Evolutionary conservation across 64 coral and sea anemone genomes (phyloP).

Genomic region (Dendrophyllia cribrosa): DNA sequence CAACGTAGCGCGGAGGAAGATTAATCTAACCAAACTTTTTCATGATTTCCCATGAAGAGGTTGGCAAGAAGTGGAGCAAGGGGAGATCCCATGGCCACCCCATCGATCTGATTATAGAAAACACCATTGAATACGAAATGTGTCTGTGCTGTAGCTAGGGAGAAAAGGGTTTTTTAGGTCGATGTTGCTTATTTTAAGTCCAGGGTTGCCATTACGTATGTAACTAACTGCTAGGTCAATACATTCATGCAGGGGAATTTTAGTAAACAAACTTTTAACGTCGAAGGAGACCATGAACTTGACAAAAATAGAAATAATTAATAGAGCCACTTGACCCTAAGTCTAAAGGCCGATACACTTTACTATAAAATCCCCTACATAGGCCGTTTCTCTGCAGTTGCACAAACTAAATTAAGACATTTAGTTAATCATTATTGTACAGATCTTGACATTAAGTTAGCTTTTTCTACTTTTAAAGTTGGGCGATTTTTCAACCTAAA

Average conservation of each 20-base stretch:
- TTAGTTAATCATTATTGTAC: no score
- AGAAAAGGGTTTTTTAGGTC: conserved; percentile 18
- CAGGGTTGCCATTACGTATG: background rate
- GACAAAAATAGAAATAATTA: background rate
- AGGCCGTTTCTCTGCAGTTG: no score
- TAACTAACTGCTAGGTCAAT: conserved; percentile 14
- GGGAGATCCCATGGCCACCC: conserved; percentile 41
- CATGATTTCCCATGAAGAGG: no score
- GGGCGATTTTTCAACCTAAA: no score
- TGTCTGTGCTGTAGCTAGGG: no score
- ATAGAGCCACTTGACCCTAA: no score
- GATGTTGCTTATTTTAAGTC: background rate
- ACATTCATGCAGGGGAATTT: conserved; percentile 24
- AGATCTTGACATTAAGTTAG: no score
- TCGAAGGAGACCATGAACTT: conserved; percentile 38
- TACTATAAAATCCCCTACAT: no score
- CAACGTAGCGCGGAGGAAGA: background rate
- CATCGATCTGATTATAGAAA: conserved; percentile 45
- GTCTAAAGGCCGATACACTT: no score
- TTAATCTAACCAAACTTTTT: background rate
- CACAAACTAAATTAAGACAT: no score
- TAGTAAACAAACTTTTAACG: conserved; percentile 1
- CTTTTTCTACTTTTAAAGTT: no score
- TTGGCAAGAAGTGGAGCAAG: background rate
- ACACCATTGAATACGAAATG: conserved; percentile 36